A percentile compares a stretch with the other conserved stretches of the same genome.
Conservation (phyloP, 2,113 vertebrate species). For the Aphyosemion australe region DNA sequence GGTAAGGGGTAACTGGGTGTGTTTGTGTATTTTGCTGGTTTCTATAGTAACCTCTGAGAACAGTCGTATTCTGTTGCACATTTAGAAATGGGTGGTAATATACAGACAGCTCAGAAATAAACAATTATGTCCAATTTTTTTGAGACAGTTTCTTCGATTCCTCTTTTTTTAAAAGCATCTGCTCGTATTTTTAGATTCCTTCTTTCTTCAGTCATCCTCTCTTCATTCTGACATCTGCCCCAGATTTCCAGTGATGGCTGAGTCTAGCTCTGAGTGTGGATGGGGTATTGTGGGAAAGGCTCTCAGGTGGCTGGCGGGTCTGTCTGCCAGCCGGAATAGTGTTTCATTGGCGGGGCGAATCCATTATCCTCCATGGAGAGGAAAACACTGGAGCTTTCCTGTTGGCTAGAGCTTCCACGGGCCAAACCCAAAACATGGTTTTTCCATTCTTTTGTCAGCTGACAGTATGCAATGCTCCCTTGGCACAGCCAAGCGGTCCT, state of each 20-base stretch:
- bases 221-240: conserved; percentile 54
- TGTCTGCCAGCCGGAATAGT: conserved; percentile 62
- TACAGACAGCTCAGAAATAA: conserved; percentile 50
- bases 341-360: conserved; percentile 80
- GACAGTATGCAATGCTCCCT: conserved; percentile 61
- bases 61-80: conserved; percentile 38
- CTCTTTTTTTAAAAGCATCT: conserved; percentile 45
- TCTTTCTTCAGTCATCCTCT: conserved; percentile 29
- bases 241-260: conserved; percentile 47
- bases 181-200: conserved; percentile 39
- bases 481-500: conserved; percentile 48
- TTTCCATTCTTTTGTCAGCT: conserved; percentile 77
- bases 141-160: conserved; percentile 5
- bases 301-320: conserved; percentile 68
- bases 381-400: conserved; percentile 75
- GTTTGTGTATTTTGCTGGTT: conserved; percentile 35
- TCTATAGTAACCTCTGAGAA: conserved; percentile 41
- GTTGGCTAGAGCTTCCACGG: conserved; percentile 54
- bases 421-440: conserved; percentile 66
- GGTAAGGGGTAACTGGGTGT: conserved; percentile 20
- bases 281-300: conserved; percentile 66
- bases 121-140: conserved; percentile 39
- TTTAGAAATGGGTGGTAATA: conserved; percentile 49
- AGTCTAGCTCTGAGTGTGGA: conserved; percentile 39
- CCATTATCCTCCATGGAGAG: conserved; percentile 75